Percentiles rank a stretch among this genome's conserved stretches.
Evolutionary conservation across 2,113 vertebrate genomes (phyloP).

Genomic region (Corydoras maculifer): DNA sequence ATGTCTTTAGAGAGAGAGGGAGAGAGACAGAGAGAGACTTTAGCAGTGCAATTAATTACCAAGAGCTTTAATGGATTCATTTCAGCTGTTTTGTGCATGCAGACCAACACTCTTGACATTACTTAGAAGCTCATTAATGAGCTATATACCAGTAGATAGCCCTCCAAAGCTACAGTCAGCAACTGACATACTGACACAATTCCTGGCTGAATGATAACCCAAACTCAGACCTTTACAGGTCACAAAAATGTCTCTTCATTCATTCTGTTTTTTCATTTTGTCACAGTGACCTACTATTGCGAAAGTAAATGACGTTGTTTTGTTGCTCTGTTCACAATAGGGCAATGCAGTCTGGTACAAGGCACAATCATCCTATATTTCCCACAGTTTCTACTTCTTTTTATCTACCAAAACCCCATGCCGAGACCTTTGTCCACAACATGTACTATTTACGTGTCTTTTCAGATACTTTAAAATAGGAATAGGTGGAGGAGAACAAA

Average conservation of each 20-base stretch:
- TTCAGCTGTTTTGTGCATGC: background rate
- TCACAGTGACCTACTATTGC: constrained; percentile 23
- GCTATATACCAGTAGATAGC: background rate
- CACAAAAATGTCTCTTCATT: background rate
- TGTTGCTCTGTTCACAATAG: background rate
- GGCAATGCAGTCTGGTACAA: constrained; percentile 3
- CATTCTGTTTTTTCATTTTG: constrained; percentile 1
- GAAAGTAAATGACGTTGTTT: background rate
- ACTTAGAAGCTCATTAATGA: background rate
- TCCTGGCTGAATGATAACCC: background rate
- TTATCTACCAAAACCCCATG: constrained; percentile 1
- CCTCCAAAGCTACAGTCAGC: background rate
- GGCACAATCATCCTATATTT: constrained; percentile 10
- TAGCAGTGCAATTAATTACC: background rate
- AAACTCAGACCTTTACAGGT: background rate
- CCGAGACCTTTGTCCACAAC: constrained; percentile 20
- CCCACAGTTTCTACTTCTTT: background rate
- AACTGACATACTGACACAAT: background rate
- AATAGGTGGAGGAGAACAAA: background rate
- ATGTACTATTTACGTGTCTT: background rate
- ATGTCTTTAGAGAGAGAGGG: background rate
- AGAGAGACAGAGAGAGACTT: background rate
- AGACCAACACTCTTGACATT: background rate
- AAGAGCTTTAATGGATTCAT: background rate
- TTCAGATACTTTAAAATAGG: background rate